A percentile compares a stretch with the other conserved stretches of the same genome.
Evolutionary conservation across 2,888 invertebrate genomes (phyloP).

Genomic region (Silvanus unidentatus): DNA sequence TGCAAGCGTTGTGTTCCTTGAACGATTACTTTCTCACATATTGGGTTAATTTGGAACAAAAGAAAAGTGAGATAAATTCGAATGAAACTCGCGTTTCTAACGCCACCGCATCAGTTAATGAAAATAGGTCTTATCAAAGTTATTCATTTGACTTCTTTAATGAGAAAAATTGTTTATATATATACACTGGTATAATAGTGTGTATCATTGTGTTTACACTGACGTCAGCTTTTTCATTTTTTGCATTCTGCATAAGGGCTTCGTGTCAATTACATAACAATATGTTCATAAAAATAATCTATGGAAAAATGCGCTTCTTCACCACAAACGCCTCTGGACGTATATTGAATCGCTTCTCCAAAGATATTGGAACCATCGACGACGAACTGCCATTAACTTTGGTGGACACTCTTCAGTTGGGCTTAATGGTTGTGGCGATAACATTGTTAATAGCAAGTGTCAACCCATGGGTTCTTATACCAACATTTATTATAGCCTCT

Average conservation of each 20-base stretch:
- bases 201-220: constrained; percentile 45
- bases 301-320: constrained; percentile 63
- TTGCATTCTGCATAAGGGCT: constrained; percentile 48
- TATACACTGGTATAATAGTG: constrained; percentile 28
- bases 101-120: no score
- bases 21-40: constrained; percentile 74
- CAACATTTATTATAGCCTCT: constrained; percentile 58
- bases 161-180: constrained; percentile 38
- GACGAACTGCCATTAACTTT: constrained; percentile 49
- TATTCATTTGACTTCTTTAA: no score
- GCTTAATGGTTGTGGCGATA: constrained; percentile 61
- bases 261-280: constrained; percentile 53
- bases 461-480: constrained; percentile 64
- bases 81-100: no score
- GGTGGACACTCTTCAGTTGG: constrained; percentile 50
- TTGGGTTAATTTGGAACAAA: constrained; percentile 48
- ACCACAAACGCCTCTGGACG: constrained; percentile 60
- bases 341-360: constrained; percentile 66
- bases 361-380: constrained; percentile 60
- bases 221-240: no score
- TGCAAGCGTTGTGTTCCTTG: constrained; percentile 66
- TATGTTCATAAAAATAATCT: constrained; percentile 53
- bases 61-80: background rate
- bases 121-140: no score
- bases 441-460: constrained; percentile 64